These are phyloP conservation scores for Sebastes matsubarae DNA, from an alignment of 2,797 vertebrate species.

Conservation along the genomic window DNA sequence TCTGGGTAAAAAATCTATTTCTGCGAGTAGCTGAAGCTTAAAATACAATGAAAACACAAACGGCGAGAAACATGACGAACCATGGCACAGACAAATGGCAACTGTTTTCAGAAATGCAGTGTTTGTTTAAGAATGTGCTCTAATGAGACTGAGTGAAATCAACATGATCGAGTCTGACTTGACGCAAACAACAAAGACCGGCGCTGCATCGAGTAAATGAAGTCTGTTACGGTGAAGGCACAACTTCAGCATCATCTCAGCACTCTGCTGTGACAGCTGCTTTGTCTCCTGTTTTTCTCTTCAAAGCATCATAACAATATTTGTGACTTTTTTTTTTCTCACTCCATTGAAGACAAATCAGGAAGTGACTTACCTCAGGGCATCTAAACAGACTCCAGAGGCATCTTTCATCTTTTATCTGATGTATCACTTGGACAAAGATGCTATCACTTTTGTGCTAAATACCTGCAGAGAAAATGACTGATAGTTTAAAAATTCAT, in stretches of 20 bases:
- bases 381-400: constrained; percentile 32
- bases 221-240: neutral
- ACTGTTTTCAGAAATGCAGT: neutral
- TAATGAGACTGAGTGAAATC: constrained; percentile 23
- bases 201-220: neutral
- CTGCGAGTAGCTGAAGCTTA: neutral
- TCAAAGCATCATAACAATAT: constrained; percentile 3
- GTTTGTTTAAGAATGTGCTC: constrained; percentile 10
- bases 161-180: constrained; percentile 18
- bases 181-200: neutral
- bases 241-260: neutral
- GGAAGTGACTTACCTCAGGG: constrained; percentile 3
- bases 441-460: constrained; percentile 30
- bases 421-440: constrained; percentile 26
- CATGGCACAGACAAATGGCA: neutral
- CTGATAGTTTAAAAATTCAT: constrained; percentile 19
- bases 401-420: constrained; percentile 31
- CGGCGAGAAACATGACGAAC: neutral
- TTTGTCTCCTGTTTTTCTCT: neutral
- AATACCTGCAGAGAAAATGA: constrained; percentile 13
- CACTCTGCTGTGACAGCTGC: constrained; percentile 11
- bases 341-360: constrained; percentile 13
- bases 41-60: constrained; percentile 9
- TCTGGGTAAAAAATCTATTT: neutral
- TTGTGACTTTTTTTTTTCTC: neutral